Percentiles rank a stretch among this genome's conserved stretches.
These are phyloP conservation scores for Ptilorrhoa leucosticta DNA, from an alignment of 2,113 vertebrate species.

Conservation along the genomic window DNA sequence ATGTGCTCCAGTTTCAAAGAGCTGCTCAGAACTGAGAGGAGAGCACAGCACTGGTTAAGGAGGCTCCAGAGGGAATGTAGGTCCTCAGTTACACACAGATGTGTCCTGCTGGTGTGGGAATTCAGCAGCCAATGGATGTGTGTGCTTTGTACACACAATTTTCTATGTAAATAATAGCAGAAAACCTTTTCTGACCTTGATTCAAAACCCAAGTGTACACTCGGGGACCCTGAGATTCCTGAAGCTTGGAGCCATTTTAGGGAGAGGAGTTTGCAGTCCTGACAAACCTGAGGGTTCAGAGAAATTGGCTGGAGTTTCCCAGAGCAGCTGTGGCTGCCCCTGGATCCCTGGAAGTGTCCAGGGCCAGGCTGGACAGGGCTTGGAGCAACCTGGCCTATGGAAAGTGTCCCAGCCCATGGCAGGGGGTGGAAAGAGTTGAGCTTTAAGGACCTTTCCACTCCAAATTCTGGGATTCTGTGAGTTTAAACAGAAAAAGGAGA, in stretches of 20 bases:
- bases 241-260: neutral
- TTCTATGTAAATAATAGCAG: neutral
- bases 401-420: neutral
- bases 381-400: neutral
- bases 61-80: neutral
- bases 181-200: neutral
- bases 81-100: neutral
- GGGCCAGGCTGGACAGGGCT: neutral
- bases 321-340: neutral
- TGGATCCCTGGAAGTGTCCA: neutral
- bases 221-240: neutral
- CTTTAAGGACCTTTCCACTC: neutral
- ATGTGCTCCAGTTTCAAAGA: neutral
- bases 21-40: neutral
- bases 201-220: fast-evolving
- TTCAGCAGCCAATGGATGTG: fast-evolving
- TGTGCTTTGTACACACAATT: neutral
- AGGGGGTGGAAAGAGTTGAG: fast-evolving
- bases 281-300: neutral
- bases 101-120: neutral
- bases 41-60: neutral
- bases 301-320: neutral
- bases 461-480: neutral
- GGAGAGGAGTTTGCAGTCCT: neutral
- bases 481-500: neutral